Percentiles rank a stretch among this genome's conserved stretches.
Conservation (phyloP, 2,113 vertebrate species). For the Callospermophilus lateralis region DNA sequence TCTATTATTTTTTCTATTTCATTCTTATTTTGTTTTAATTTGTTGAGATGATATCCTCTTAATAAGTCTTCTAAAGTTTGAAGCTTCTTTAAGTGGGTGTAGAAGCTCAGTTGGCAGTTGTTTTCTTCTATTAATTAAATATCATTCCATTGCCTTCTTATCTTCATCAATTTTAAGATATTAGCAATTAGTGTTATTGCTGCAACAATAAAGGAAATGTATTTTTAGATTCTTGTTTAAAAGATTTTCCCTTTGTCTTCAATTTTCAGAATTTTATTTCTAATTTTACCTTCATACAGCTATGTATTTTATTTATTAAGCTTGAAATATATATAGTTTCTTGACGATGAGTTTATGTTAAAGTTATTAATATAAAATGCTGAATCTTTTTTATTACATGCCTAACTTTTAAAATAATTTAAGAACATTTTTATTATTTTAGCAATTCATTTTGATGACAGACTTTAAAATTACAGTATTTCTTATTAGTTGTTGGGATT, state of each 20-base stretch:
- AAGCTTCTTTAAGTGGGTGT: not conserved
- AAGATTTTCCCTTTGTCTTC: not conserved
- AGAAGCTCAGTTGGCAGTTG: not conserved
- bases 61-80: not conserved
- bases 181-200: not conserved
- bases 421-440: not conserved
- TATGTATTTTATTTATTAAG: not conserved
- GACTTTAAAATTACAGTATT: not conserved
- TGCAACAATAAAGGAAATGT: not conserved
- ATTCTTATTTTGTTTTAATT: not conserved
- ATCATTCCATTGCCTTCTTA: not conserved
- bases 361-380: too few species aligned
- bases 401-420: not conserved
- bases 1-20: not conserved
- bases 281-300: not conserved
- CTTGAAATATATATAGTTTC: not conserved
- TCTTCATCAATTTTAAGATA: not conserved
- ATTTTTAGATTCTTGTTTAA: not conserved
- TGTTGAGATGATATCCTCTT: not conserved
- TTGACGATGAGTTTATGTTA: not conserved
- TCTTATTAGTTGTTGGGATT: not conserved
- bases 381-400: not conserved
- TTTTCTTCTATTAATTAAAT: not conserved
- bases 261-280: not conserved
- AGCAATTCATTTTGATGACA: not conserved